phyloP scores from a whole-genome alignment of 2,888 invertebrate genomes.

The Ctenicera cuprea region DNA sequence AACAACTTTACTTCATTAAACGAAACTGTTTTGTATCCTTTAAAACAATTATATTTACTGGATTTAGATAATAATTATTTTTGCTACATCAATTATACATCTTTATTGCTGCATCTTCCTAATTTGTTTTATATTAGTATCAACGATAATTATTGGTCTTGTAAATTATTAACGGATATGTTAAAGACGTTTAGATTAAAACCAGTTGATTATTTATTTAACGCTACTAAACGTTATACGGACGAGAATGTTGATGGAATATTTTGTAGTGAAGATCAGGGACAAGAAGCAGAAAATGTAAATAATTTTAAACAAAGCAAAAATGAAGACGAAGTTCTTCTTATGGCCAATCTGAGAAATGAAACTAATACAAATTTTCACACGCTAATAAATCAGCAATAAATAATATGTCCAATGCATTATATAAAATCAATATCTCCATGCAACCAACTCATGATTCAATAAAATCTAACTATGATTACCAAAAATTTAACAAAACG shows the following conservation, averaged over 20 bases:
- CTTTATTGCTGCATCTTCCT: slow-evolving; percentile 9
- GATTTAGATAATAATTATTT: slow-evolving; percentile 24
- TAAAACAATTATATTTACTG: not conserved
- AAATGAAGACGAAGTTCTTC: too few species aligned
- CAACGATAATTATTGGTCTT: slow-evolving; percentile 23
- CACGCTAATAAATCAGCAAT: too few species aligned
- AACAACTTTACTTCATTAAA: not conserved
- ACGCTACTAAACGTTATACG: not conserved
- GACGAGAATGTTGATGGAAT: slow-evolving; percentile 24
- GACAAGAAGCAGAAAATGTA: too few species aligned
- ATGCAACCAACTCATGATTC: too few species aligned
- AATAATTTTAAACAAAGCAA: too few species aligned
- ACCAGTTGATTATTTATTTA: slow-evolving; percentile 2
- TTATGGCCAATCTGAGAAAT: too few species aligned
- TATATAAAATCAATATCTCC: too few species aligned
- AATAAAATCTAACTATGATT: too few species aligned
- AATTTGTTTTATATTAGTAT: not conserved
- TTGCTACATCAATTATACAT: slow-evolving; percentile 9
- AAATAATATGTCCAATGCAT: too few species aligned
- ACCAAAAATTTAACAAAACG: too few species aligned
- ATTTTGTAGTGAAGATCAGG: too few species aligned
- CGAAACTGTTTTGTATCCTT: slow-evolving; percentile 3
- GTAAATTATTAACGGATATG: slow-evolving; percentile 10
- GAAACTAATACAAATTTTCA: too few species aligned
- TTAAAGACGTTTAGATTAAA: not conserved